A percentile compares a stretch with the other conserved stretches of the same genome.
phyloP scores from a whole-genome alignment of 2,797 vertebrate species.

The Podargus strigoides region DNA sequence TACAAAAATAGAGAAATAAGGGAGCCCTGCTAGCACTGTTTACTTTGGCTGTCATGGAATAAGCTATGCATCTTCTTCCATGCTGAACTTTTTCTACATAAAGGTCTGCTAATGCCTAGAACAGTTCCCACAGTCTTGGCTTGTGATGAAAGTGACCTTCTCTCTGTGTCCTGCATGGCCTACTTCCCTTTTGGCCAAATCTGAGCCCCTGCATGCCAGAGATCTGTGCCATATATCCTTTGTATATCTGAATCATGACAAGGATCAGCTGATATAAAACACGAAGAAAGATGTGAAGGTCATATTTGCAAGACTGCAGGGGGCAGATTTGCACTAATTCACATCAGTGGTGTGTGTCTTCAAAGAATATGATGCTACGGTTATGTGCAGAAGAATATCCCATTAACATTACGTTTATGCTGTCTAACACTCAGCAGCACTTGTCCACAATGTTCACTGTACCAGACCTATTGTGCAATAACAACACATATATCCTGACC shows the following conservation, averaged over 20 bases:
- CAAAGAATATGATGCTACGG: neutral
- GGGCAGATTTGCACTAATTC: constrained; percentile 44
- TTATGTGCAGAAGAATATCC: neutral
- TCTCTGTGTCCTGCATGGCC: constrained; percentile 21
- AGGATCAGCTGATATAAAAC: constrained; percentile 53
- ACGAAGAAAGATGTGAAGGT: neutral
- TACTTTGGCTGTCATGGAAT: constrained; percentile 32
- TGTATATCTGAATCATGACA: constrained; percentile 36
- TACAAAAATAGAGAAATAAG: constrained; percentile 8
- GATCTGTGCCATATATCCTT: constrained; percentile 3
- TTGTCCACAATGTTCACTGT: neutral
- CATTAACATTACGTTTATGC: neutral
- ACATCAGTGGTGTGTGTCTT: constrained; percentile 1
- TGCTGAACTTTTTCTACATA: neutral
- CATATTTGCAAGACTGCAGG: neutral
- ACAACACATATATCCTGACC: neutral
- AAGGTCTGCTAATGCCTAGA: constrained; percentile 30
- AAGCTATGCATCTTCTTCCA: constrained; percentile 25
- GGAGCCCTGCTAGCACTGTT: constrained; percentile 17
- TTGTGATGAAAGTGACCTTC: constrained; percentile 41
- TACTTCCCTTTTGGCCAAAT: constrained; percentile 22
- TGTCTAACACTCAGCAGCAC: neutral
- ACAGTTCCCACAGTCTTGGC: constrained; percentile 51
- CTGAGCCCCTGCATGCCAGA: neutral
- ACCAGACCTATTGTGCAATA: neutral